Percentiles rank a stretch among this genome's conserved stretches.
These are phyloP conservation scores for Oreocharis arfaki DNA, from an alignment of 2,113 vertebrate species.

Conservation along the genomic window DNA sequence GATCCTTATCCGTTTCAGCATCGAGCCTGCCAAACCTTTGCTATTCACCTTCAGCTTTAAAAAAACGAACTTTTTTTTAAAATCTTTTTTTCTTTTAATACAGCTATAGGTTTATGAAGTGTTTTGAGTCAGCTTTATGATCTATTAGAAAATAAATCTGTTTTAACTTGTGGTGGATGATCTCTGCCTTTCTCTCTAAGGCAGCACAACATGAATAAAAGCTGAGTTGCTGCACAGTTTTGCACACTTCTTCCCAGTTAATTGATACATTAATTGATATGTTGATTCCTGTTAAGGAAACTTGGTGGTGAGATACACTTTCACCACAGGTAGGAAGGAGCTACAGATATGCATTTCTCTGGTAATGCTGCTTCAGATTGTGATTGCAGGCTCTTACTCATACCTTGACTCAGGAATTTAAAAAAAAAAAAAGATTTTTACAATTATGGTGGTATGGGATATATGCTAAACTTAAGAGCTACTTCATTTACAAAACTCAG, in stretches of 20 bases:
- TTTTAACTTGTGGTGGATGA: background rate
- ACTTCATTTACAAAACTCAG: background rate
- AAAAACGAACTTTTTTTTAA: too few relatives aligned
- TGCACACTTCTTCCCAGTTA: background rate
- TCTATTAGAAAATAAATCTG: background rate
- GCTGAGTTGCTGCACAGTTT: background rate
- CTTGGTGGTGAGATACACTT: background rate
- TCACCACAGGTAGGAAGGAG: background rate
- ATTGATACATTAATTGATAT: background rate
- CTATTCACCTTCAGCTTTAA: background rate
- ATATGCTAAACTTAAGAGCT: background rate
- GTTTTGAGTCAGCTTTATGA: background rate
- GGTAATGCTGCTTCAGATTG: background rate
- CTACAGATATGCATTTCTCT: background rate
- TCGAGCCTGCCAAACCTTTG: background rate
- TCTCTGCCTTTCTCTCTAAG: background rate
- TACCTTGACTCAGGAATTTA: background rate
- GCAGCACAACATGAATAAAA: background rate
- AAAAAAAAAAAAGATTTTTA: accelerated
- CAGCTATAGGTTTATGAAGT: background rate
- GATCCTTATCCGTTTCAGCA: too few relatives aligned
- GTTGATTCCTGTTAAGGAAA: background rate
- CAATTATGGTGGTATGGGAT: too few relatives aligned
- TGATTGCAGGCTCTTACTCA: accelerated
- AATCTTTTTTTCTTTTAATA: background rate